These are phyloP conservation scores for Acridotheres tristis DNA, from an alignment of 2,797 vertebrate genomes.

Conservation along the genomic window DNA sequence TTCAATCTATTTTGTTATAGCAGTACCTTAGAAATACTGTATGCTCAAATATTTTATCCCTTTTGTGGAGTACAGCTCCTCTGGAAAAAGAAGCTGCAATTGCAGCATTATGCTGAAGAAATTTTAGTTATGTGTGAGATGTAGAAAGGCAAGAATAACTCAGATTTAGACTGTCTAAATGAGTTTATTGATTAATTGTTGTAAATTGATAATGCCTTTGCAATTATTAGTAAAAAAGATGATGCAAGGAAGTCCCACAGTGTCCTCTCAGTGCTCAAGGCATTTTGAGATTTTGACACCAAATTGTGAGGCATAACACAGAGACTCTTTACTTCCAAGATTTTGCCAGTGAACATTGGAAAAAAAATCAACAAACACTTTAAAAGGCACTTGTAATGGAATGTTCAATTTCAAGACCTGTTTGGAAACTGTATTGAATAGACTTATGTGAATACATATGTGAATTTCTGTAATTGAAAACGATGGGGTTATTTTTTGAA, in stretches of 20 bases:
- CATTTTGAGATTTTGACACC: not conserved
- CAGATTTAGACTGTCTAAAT: not conserved
- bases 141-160: not conserved
- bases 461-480: not conserved
- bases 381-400: not conserved
- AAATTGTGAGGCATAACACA: not conserved
- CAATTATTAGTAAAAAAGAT: not conserved
- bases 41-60: not conserved
- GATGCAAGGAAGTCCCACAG: not conserved
- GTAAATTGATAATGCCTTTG: not conserved
- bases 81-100: not conserved
- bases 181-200: not conserved
- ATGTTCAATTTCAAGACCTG: not conserved
- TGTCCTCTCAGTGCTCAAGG: not conserved
- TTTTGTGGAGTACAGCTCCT: not conserved
- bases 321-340: not conserved
- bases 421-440: not conserved
- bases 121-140: not conserved
- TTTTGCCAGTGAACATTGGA: not conserved
- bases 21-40: not conserved
- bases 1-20: not conserved
- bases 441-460: not conserved
- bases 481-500: not conserved
- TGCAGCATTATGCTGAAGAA: not conserved
- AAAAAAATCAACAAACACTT: not conserved